A percentile compares a stretch with the other conserved stretches of the same genome.
Conservation (phyloP, 2,113 vertebrate genomes). For the Indri indri region DNA sequence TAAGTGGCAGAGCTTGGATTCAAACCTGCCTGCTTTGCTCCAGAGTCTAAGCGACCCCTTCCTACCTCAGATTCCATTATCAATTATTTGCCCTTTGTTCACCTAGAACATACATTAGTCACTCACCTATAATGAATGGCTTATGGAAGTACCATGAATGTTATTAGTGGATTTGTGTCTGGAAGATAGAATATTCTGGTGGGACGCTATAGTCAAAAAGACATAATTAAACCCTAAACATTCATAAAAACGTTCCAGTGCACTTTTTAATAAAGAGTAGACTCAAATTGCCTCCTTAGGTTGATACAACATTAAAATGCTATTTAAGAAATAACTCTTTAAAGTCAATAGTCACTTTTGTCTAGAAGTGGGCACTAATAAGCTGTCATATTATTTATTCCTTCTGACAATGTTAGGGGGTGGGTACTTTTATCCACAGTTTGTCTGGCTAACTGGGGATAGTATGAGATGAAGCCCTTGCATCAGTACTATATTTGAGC, state of each 20-base stretch:
- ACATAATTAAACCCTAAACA: background rate
- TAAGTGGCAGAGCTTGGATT: background rate
- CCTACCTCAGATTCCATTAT: background rate
- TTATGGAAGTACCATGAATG: background rate
- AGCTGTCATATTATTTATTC: background rate
- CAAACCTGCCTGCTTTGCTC: background rate
- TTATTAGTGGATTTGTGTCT: background rate
- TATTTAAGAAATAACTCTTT: background rate
- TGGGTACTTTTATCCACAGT: background rate
- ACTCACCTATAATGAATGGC: background rate
- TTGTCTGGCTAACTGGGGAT: background rate
- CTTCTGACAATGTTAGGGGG: background rate
- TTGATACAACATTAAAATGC: background rate
- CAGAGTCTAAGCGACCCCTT: background rate
- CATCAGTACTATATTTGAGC: background rate
- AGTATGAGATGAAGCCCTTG: background rate
- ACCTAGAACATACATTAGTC: background rate
- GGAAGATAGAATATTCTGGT: background rate
- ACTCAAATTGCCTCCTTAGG: background rate
- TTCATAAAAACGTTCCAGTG: background rate
- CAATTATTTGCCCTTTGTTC: background rate
- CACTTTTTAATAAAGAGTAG: background rate
- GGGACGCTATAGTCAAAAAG: background rate
- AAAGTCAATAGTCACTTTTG: background rate
- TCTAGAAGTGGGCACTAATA: background rate